These are phyloP conservation scores for Parthenolecanium corni DNA, from an alignment of 2,888 invertebrate species.

Conservation along the genomic window DNA sequence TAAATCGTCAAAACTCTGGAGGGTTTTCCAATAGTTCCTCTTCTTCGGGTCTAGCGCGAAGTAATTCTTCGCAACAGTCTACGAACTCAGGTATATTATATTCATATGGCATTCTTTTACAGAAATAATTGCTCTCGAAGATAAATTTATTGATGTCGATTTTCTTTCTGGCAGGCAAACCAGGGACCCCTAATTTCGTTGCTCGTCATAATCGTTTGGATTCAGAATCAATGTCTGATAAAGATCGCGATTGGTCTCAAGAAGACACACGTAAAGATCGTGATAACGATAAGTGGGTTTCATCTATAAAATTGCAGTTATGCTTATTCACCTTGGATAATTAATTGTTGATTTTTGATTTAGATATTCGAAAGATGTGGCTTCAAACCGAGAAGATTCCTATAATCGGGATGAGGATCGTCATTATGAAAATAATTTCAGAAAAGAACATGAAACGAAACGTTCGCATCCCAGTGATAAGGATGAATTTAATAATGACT, in stretches of 20 bases:
- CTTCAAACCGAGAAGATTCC: not conserved
- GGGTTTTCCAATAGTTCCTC: not conserved
- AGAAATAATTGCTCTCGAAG: not conserved
- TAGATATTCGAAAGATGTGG: not conserved
- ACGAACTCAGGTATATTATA: conserved; percentile 1
- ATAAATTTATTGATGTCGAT: not conserved
- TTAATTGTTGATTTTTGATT: not conserved
- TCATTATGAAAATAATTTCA: not conserved
- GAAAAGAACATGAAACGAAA: conserved; percentile 5
- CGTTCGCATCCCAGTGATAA: conserved; percentile 1
- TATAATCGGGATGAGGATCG: conserved; percentile 1
- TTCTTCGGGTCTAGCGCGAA: not conserved
- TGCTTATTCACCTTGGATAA: not conserved
- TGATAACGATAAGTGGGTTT: not conserved
- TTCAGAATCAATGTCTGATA: conserved; percentile 16
- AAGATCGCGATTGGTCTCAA: conserved; percentile 10
- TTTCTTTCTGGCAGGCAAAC: conserved; percentile 4
- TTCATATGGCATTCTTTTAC: not conserved
- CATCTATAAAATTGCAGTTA: not conserved
- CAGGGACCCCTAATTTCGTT: not conserved
- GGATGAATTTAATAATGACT: conserved; percentile 4
- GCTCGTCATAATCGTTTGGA: conserved; percentile 1
- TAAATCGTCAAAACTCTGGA: conserved; percentile 14
- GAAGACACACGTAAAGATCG: conserved; percentile 15
- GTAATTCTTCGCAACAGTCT: not conserved